These are phyloP conservation scores for Smittia sp. DNA, from an alignment of 2,888 invertebrate genomes.

Conservation along the genomic window DNA sequence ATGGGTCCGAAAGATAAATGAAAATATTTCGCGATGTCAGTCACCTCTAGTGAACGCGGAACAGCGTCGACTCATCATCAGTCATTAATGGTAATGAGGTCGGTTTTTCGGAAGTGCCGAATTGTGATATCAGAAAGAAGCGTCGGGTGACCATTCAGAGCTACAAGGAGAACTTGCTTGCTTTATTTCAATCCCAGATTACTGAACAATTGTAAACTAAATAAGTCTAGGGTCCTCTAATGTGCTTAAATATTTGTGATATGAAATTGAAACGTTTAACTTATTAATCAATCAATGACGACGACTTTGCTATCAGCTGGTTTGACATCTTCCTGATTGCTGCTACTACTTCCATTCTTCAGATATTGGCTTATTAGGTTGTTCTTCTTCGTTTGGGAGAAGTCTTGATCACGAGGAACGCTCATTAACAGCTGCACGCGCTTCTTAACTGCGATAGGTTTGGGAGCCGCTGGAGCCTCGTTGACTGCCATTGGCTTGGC, in stretches of 20 bases:
- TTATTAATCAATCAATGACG: conserved; percentile 26
- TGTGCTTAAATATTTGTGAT: too few species aligned
- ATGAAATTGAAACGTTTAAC: neutral
- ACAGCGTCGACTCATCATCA: neutral
- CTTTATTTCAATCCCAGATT: neutral
- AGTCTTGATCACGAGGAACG: conserved; percentile 49
- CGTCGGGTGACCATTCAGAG: neutral
- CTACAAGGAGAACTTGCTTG: neutral
- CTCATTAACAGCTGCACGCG: conserved; percentile 52
- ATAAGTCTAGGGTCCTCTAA: neutral
- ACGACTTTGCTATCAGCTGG: neutral
- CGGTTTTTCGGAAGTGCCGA: neutral
- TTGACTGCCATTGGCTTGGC: conserved; percentile 44
- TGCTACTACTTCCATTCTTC: conserved; percentile 44
- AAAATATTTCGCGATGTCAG: conserved; percentile 3
- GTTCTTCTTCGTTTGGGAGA: conserved; percentile 49
- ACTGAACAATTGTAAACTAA: neutral
- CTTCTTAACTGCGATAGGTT: conserved; percentile 45
- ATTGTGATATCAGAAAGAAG: neutral
- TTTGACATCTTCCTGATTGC: neutral
- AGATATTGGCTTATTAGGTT: conserved; percentile 55
- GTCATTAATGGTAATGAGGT: neutral
- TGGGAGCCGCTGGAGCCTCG: conserved; percentile 44
- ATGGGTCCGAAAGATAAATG: neutral
- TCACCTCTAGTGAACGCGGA: neutral